phyloP scores from a whole-genome alignment of 2,113 vertebrate genomes.

The Romanogobio albipinnatus region DNA sequence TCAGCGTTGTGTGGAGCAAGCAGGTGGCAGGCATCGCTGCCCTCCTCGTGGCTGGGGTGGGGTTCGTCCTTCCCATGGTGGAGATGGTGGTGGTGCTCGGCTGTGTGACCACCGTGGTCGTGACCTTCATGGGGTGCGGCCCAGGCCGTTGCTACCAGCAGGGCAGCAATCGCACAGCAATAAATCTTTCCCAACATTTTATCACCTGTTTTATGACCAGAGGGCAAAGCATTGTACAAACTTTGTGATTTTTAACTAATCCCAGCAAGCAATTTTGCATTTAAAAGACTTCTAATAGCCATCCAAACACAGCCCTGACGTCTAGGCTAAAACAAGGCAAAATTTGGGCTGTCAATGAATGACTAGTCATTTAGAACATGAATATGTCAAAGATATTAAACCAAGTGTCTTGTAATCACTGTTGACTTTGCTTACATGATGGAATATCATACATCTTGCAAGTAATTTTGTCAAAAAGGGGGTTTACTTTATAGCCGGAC shows the following conservation, averaged over 20 bases:
- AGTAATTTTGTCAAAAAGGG: no score
- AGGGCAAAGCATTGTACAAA: neutral
- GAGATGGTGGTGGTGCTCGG: conserved; percentile 49
- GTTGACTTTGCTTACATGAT: no score
- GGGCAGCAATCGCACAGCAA: conserved; percentile 66
- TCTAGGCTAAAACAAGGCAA: no score
- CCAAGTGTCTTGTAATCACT: no score
- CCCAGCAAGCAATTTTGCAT: no score
- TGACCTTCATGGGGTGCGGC: conserved; percentile 54
- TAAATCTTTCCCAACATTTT: conserved; percentile 71
- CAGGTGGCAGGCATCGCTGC: neutral
- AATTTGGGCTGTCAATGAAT: no score
- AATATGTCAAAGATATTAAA: no score
- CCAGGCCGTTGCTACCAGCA: conserved; percentile 67
- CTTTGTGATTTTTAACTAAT: neutral
- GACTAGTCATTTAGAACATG: no score
- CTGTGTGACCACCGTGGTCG: conserved; percentile 29
- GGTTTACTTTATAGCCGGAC: no score
- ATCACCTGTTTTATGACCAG: conserved; percentile 51
- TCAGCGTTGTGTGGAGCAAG: conserved; percentile 73
- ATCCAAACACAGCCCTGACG: no score
- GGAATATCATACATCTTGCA: no score
- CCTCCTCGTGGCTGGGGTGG: conserved; percentile 49
- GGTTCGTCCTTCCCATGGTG: conserved; percentile 57
- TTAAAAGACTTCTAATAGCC: no score